These are phyloP conservation scores for Caprella mutica DNA, from an alignment of 2,888 invertebrate genomes.

Conservation along the genomic window DNA sequence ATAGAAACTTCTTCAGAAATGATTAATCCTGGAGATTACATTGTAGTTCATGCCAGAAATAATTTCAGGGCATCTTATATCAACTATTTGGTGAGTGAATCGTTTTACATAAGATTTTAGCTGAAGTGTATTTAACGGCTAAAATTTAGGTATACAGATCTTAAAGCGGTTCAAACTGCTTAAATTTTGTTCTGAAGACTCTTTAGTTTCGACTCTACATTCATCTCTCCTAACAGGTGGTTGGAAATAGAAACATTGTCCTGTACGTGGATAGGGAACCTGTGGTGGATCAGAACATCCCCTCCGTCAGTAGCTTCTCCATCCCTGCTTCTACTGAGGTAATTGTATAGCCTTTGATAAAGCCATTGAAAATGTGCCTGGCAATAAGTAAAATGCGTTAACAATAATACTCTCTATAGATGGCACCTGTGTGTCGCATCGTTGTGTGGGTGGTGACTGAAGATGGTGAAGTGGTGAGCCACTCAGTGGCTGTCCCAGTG, in stretches of 20 bases:
- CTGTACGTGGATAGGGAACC: constrained; percentile 40
- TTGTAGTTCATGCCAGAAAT: constrained; percentile 46
- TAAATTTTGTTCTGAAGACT: too few relatives aligned
- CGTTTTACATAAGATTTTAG: background rate
- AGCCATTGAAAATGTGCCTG: too few relatives aligned
- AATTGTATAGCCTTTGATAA: too few relatives aligned
- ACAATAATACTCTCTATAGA: too few relatives aligned
- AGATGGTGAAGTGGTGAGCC: constrained; percentile 45
- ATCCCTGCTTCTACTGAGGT: constrained; percentile 47
- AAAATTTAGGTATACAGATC: too few relatives aligned
- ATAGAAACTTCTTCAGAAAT: constrained; percentile 43
- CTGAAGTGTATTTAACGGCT: background rate
- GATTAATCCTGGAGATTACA: constrained; percentile 45
- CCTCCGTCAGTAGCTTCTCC: constrained; percentile 43
- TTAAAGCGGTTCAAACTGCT: too few relatives aligned
- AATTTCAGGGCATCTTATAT: constrained; percentile 41
- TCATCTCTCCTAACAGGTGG: constrained; percentile 35
- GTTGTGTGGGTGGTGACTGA: constrained; percentile 44
- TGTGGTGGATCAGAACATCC: constrained; percentile 29
- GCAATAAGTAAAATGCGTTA: too few relatives aligned
- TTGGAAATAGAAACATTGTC: constrained; percentile 45
- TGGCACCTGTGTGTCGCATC: constrained; percentile 44
- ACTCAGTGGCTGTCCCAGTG: constrained; percentile 47
- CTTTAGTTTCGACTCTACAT: too few relatives aligned
- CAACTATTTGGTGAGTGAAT: constrained; percentile 24